Conservation (phyloP, 1,140 invertebrate species). For the Dryas iulia region DNA sequence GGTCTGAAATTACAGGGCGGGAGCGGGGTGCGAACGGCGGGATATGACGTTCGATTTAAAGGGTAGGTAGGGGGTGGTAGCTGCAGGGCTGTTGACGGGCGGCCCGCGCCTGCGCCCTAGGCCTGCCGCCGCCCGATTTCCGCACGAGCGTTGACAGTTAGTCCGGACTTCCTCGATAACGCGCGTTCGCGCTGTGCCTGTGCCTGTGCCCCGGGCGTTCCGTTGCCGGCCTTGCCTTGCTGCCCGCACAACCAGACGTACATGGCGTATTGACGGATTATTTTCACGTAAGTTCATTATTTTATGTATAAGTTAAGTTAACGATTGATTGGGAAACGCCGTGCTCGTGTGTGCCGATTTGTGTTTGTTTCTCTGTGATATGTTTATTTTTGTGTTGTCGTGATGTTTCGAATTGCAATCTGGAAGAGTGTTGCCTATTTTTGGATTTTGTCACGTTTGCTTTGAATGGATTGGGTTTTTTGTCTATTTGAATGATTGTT, state of each 20-base stretch:
- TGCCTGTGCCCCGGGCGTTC: conserved; percentile 32
- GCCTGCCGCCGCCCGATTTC: conserved; percentile 68
- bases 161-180: conserved; percentile 76
- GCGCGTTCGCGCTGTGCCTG: conserved; percentile 75
- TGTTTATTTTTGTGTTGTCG: conserved; percentile 25
- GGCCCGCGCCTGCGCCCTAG: conserved; percentile 63
- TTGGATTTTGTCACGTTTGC: background rate
- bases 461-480: background rate
- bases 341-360: conserved; percentile 14
- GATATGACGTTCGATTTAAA: conserved; percentile 79
- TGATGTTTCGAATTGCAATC: background rate
- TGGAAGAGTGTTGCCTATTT: background rate
- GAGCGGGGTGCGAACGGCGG: conserved; percentile 58
- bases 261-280: conserved; percentile 63
- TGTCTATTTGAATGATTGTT: no score
- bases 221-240: conserved; percentile 2
- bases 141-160: conserved; percentile 70
- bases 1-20: conserved; percentile 70
- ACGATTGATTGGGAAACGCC: background rate
- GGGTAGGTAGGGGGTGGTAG: conserved; percentile 62
- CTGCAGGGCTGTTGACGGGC: conserved; percentile 78
- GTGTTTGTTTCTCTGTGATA: conserved; percentile 30
- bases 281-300: conserved; percentile 52
- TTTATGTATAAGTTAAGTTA: no score
- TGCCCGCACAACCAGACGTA: conserved; percentile 44